Conservation (phyloP, 1,140 invertebrate genomes). For the Drosophila sucinea region DNA sequence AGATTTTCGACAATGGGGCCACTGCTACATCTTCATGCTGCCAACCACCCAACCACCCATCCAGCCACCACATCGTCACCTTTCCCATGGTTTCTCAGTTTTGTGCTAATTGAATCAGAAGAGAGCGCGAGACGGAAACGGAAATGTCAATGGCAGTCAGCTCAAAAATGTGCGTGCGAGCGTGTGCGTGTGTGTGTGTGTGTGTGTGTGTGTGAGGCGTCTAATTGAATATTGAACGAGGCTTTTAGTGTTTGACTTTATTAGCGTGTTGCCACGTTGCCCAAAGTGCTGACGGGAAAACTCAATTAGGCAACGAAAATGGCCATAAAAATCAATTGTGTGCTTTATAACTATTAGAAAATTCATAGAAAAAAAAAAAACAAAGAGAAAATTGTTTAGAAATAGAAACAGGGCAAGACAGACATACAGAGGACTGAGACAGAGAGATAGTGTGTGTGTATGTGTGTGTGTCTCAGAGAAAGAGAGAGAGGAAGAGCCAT, state of each 20-base stretch:
- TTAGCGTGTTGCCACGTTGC: constrained; percentile 64
- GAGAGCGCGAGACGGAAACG: constrained; percentile 60
- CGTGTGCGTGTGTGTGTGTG: constrained; percentile 21
- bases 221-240: constrained; percentile 80
- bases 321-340: constrained; percentile 44
- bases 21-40: not conserved
- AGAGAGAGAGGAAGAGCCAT: constrained; percentile 44
- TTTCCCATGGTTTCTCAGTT: constrained; percentile 18
- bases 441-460: not conserved
- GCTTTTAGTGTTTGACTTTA: constrained; percentile 77
- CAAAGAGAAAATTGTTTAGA: constrained; percentile 37
- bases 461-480: not conserved
- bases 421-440: not conserved
- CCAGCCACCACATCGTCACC: not conserved
- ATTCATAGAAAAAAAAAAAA: constrained; percentile 16
- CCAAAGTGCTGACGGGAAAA: constrained; percentile 65
- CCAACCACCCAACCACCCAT: not conserved
- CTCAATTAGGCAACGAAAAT: constrained; percentile 68
- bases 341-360: constrained; percentile 23
- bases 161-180: constrained; percentile 57
- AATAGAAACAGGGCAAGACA: constrained; percentile 1
- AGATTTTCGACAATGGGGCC: constrained; percentile 32
- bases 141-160: constrained; percentile 71
- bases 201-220: constrained; percentile 41
- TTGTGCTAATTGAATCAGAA: constrained; percentile 73